Evolutionary conservation across 2,797 vertebrate species (phyloP), one percentile per base, ranked within the genome.

Genomic region (Tympanoctomys barrerae): DNA sequence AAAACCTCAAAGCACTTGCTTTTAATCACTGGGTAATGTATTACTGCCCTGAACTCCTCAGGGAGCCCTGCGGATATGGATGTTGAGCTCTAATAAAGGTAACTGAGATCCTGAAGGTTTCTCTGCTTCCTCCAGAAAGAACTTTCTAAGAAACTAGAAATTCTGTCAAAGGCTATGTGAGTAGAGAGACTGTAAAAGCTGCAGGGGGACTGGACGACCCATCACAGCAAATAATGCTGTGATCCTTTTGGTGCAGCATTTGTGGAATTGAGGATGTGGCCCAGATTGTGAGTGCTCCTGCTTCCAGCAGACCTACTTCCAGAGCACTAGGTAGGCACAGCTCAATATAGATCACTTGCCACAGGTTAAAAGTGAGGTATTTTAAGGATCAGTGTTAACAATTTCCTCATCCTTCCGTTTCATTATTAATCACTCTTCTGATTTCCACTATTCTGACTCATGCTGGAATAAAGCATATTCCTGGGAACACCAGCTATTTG

Each of bases 71-170:
- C 12, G 28, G 7, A 12, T 68, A 10, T 21, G 28, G 22, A 68
- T 22, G 11, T 8, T 28, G 26, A 70, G 64, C 18, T 75, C 9
- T 10, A 88, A 77, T 52, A 91, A 91, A 84, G 18, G n/a, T 42
- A 68, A 68, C 28, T 71, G 33, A 91, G 79, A 89, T 88, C 85
- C 28, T 93, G 36, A 61, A 62, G 13, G n/a, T 75, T 85, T 91
- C 71, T 42, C 54, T 26, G 89, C 12, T 52, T 54, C 18, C 42
- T 10, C 33, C 9, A 77, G 22, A 87, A 82, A 68, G 36, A n/a
- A 7, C 14, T 86, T 71, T 83, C 28, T 80, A n/a, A 62, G 81
- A 75, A 82, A 49, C 33, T 87, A 62, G 3, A 86, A 75, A 75
- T 81, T 90, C 16, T 36, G 14, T 70, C 42, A 28, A 36, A 16